Base-by-base conservation (phyloP, 1,140 invertebrate genomes). In the Lepidotrigona ventralis region DNA sequence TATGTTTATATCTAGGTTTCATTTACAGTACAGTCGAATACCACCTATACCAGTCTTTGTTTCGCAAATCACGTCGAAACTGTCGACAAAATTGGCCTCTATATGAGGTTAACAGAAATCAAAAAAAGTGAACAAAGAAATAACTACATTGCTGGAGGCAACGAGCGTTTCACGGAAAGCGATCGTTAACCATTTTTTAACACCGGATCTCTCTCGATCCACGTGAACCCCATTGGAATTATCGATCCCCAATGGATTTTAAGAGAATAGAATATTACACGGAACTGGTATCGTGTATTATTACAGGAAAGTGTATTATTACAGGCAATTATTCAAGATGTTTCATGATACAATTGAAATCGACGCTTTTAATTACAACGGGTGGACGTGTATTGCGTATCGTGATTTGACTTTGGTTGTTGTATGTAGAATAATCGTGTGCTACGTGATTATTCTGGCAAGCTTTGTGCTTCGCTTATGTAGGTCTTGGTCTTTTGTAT, bases 401-500 rank as follows among this genome's bases (percentile, higher is more conserved):
- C 39, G 17, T 60, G 71, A 78, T 70, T n/a, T 83, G 46, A 83
- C 70, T 83, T 63, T 29, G 58, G 54, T 29, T 58, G 33, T 83
- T 60, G 66, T n/a, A 60, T 1, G 8, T 46, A 46, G 58, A 60
- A 23, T 68, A 58, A 51, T 69, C 46, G 66, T 39, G 46, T 21
- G 66, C 15, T 23, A 51, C 54, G 46, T 53, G 81, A 83, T 83
- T 79, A 79, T 58, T 54, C 19, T 23, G 76, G 46, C 69, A n/a
- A 71, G 58, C 46, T 58, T 72, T 79, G 60, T 73, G 51, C 77
- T 78, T 29, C 58, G 29, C 51, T 72, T 78, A 83, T 79, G 60
- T 83, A 83, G 77, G 77, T 79, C 82, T 79, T 72, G 82, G 82
- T 79, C 82, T 80, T 79, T 79, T 72, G 77, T 73, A 51, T n/a